Percentiles rank a stretch among this genome's conserved stretches.
phyloP scores from a whole-genome alignment of 2,113 vertebrate species.

The Gopherus flavomarginatus region DNA sequence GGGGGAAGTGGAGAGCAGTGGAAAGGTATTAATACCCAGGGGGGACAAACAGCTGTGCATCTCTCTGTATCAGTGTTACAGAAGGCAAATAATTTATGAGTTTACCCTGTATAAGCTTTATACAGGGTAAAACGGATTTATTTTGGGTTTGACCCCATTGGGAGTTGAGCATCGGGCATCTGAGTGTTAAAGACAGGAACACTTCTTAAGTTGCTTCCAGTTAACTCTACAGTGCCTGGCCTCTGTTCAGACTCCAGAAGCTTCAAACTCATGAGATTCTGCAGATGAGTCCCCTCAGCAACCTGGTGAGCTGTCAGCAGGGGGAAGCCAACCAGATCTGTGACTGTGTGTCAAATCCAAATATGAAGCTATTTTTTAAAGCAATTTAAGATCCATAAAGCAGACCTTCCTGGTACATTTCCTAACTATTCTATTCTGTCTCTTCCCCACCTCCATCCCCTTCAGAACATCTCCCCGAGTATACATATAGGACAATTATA shows the following conservation, averaged over 20 bases:
- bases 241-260: background rate
- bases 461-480: background rate
- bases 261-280: background rate
- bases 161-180: no score
- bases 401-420: background rate
- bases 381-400: background rate
- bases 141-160: no score
- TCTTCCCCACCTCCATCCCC: background rate
- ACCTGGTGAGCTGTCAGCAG: background rate
- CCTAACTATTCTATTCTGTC: background rate
- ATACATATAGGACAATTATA: conserved; percentile 4
- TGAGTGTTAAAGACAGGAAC: no score
- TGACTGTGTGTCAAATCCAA: background rate
- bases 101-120: no score
- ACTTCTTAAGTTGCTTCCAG: no score
- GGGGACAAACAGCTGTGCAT: no score
- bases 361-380: background rate
- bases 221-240: no score
- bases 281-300: background rate
- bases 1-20: background rate
- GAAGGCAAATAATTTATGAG: no score
- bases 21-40: background rate
- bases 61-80: no score
- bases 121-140: no score
- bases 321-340: background rate